Base-by-base conservation (phyloP, 2,888 invertebrate species). In the Lycia hirtaria region DNA sequence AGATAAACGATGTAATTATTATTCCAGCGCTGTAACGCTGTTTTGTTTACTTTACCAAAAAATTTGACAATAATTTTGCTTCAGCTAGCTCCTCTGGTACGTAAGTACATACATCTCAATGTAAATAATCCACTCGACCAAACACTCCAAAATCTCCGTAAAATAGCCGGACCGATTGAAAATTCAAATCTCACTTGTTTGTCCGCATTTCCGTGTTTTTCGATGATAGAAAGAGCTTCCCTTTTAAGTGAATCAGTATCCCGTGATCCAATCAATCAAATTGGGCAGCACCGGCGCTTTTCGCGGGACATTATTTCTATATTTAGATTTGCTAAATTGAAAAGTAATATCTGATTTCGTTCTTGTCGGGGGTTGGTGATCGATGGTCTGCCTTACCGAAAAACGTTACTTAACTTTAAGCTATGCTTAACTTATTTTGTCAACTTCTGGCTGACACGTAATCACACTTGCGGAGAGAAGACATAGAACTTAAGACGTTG, bases 211-310 rank as follows among this genome's bases (percentile, higher is more conserved):
- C 3, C 41, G 15, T 40, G 32, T 47, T 58, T 60, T 51, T 20
- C 15, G 44, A 48, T 54, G 58, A 56, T 61, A 59, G 58, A 60
- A 59, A 43, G 44, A 38, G 22, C 22, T 15, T 17, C 15, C 54
- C 33, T 41, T 48, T 54, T 47, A 54, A 54, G 54, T 54, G 33
- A 38, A 41, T 50, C 37, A 33, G 30, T 43, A 32, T 32, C 19
- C 49, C 24, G 44, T 38, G 49, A 54, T 53, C 48, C 44, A 51
- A 59, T 64, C 64, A 61, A 56, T 56, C 59, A 59, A 59, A 56
- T 56, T 50, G 50, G 49, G 55, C 43, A 17, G 40, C 20, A 28
- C 28, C 38, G 15, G 38, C 19, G 24, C 22, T 44, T 55, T 54
- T 56, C 15, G 38, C 7, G 32, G 37, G 26, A 22, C 45, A 54